phyloP scores from a whole-genome alignment of 2,113 vertebrate genomes.

The Setophaga coronata region DNA sequence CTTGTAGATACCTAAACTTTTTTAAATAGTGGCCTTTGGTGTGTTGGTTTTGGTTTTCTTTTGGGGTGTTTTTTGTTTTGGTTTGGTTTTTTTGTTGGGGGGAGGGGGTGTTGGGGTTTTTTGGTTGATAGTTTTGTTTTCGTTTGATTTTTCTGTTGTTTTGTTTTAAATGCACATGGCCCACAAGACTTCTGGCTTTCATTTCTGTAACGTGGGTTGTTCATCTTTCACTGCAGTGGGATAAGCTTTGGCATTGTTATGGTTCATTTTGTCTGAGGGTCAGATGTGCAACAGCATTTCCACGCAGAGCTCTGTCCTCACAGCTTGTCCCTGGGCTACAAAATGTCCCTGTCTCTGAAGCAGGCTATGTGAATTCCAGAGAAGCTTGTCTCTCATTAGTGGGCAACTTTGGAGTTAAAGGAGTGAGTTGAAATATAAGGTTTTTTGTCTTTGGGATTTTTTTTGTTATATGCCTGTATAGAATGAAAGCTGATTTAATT shows the following conservation, averaged over 20 bases:
- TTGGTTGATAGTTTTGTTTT: not conserved
- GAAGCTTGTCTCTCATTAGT: not conserved
- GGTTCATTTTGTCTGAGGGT: not conserved
- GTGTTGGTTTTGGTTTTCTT: not conserved
- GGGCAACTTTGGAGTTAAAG: not conserved
- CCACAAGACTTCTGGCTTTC: not conserved
- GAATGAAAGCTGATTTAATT: not conserved
- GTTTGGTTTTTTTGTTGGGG: not conserved
- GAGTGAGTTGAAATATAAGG: not conserved
- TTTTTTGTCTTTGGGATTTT: not conserved
- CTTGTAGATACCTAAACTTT: not conserved
- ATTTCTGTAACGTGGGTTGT: not conserved
- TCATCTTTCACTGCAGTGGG: not conserved
- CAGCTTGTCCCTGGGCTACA: not conserved
- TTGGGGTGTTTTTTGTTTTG: not conserved
- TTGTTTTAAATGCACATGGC: not conserved
- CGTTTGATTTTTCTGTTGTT: not conserved
- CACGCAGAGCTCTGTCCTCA: not conserved
- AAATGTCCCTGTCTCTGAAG: not conserved
- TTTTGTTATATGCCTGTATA: not conserved
- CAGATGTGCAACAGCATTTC: not conserved
- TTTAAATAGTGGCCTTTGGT: not conserved
- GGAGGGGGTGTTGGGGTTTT: not conserved
- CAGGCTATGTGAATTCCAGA: not conserved
- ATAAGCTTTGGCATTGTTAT: not conserved